A percentile compares a stretch with the other conserved stretches of the same genome.
These are phyloP conservation scores for Drosophila nr. medialis DNA, from an alignment of 2,888 invertebrate genomes.

Conservation along the genomic window DNA sequence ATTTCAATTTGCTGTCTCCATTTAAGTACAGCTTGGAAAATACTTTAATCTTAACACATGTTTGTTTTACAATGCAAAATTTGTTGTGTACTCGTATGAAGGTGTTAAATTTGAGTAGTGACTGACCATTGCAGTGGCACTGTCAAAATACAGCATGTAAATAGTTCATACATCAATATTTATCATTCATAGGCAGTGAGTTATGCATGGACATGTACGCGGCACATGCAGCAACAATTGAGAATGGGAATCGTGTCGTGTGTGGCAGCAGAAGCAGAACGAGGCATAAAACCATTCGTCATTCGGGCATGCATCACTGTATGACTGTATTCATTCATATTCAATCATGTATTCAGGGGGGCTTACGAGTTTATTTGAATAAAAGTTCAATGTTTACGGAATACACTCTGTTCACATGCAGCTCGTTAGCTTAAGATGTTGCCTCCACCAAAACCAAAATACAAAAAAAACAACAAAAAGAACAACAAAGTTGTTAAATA, in stretches of 20 bases:
- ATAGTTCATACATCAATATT: constrained; percentile 23
- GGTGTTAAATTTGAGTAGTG: constrained; percentile 1
- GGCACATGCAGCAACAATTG: constrained; percentile 52
- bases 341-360: constrained; percentile 71
- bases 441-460: constrained; percentile 21
- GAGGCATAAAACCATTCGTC: constrained; percentile 63
- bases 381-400: constrained; percentile 70
- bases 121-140: background rate
- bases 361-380: constrained; percentile 62
- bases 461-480: constrained; percentile 16
- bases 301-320: constrained; percentile 57
- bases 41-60: background rate
- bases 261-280: constrained; percentile 58
- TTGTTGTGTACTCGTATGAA: background rate
- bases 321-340: constrained; percentile 62
- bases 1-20: background rate
- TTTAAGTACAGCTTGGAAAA: background rate
- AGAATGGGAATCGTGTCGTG: constrained; percentile 67
- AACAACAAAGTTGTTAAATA: constrained; percentile 62
- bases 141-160: background rate
- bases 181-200: constrained; percentile 54
- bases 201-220: constrained; percentile 69
- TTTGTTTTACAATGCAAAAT: background rate
- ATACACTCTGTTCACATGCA: constrained; percentile 39
- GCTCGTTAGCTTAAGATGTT: constrained; percentile 61